Percentiles rank a stretch among this genome's conserved stretches.
Evolutionary conservation across 2,797 vertebrate genomes (phyloP).

Genomic region (Myripristis murdjan): DNA sequence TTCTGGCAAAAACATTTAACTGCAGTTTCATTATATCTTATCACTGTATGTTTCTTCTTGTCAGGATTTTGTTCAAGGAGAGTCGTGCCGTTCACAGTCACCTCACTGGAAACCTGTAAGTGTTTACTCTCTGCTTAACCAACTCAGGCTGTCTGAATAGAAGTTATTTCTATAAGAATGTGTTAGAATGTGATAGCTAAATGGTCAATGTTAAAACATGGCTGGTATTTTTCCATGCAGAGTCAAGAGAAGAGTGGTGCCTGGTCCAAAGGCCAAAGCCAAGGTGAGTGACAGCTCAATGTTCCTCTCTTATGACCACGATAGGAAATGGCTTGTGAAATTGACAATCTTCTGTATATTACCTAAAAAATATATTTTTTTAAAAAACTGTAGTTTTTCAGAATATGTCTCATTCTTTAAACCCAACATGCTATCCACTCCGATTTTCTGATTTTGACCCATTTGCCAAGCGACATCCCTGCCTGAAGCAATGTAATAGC

Average conservation of each 20-base stretch:
- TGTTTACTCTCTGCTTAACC: constrained; percentile 52
- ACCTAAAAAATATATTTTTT: background rate
- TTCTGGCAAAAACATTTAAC: background rate
- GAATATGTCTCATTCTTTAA: background rate
- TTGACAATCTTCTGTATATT: background rate
- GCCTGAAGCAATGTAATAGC: too few relatives aligned
- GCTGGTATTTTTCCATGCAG: constrained; percentile 65
- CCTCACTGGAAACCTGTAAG: constrained; percentile 97
- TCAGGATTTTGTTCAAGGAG: constrained; percentile 97
- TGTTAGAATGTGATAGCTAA: constrained; percentile 1
- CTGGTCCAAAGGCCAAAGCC: constrained; percentile 92
- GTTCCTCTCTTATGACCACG: background rate
- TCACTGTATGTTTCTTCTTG: constrained; percentile 28
- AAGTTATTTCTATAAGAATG: background rate
- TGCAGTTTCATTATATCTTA: background rate
- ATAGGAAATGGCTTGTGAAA: background rate
- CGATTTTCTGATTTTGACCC: too few relatives aligned
- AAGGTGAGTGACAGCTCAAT: constrained; percentile 87
- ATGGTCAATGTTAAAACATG: constrained; percentile 11
- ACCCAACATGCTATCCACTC: too few relatives aligned
- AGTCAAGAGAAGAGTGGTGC: constrained; percentile 93
- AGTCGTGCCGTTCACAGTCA: constrained; percentile 95
- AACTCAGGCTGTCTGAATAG: constrained; percentile 15
- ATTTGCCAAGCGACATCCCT: too few relatives aligned
- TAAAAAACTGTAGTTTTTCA: background rate